Conservation (phyloP, 2,797 vertebrate species). For the Anguilla marmorata region DNA sequence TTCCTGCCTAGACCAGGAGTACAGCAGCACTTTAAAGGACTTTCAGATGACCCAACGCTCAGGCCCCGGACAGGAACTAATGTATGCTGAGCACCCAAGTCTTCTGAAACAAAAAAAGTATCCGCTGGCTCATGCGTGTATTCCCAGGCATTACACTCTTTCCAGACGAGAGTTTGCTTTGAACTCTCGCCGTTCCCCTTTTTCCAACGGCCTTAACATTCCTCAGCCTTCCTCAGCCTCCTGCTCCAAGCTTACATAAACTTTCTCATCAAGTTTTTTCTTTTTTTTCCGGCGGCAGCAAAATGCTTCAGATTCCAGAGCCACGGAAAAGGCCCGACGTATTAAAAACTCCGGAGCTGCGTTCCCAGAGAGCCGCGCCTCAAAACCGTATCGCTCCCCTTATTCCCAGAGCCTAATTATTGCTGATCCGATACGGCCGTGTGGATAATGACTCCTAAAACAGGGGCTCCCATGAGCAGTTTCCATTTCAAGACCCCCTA, state of each 20-base stretch:
- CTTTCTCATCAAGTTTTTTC: slow-evolving; percentile 59
- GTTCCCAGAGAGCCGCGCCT: slow-evolving; percentile 56
- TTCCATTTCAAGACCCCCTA: neutral
- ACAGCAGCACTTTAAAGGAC: neutral
- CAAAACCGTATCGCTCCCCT: slow-evolving; percentile 55
- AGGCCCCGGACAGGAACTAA: neutral
- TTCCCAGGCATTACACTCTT: slow-evolving; percentile 40
- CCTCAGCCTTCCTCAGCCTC: slow-evolving; percentile 72
- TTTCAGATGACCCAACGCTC: neutral
- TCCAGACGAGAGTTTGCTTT: slow-evolving; percentile 59
- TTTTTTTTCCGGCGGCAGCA: slow-evolving; percentile 18
- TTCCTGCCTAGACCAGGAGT: neutral
- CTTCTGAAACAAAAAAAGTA: neutral
- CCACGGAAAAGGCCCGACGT: slow-evolving; percentile 50
- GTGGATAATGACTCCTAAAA: neutral
- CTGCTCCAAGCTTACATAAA: slow-evolving; percentile 73
- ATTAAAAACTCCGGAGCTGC: slow-evolving; percentile 58
- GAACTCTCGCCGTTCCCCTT: slow-evolving; percentile 66
- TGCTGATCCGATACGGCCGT: neutral
- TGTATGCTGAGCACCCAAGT: neutral
- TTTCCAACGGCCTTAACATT: slow-evolving; percentile 67
- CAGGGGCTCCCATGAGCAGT: neutral
- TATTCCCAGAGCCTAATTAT: slow-evolving; percentile 50
- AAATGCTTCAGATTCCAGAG: slow-evolving; percentile 76
- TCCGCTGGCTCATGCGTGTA: slow-evolving; percentile 33